Evolutionary conservation across 2,113 vertebrate genomes (phyloP).

Genomic region (Calyptomena viridis): DNA sequence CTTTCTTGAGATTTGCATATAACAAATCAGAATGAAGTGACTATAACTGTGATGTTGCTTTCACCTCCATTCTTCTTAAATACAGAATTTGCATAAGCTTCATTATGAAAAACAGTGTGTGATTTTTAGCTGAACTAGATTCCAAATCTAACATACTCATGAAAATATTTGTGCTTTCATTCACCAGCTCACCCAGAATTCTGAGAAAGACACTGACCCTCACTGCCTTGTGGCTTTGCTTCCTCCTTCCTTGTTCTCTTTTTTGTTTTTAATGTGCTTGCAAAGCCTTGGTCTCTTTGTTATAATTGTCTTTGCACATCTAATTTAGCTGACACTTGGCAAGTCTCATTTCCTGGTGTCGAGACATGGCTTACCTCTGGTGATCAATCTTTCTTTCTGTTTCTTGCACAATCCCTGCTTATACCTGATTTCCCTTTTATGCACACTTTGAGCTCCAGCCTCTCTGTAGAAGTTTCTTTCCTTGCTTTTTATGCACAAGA

Average conservation of each 20-base stretch:
- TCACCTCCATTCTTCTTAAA: neutral
- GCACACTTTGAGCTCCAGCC: neutral
- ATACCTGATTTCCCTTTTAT: neutral
- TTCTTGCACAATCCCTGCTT: neutral
- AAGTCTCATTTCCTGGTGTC: neutral
- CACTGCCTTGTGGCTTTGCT: neutral
- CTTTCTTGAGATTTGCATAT: neutral
- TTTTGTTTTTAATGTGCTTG: neutral
- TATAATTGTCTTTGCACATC: neutral
- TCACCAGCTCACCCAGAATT: neutral
- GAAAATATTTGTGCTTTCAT: neutral
- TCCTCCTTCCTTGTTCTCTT: conserved; percentile 11
- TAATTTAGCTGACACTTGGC: neutral
- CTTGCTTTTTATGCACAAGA: neutral
- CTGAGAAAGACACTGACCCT: neutral
- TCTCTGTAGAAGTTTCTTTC: neutral
- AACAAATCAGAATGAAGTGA: neutral
- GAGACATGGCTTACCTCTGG: neutral
- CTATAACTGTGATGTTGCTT: neutral
- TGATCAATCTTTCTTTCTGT: neutral
- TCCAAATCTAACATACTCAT: neutral
- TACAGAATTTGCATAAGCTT: neutral
- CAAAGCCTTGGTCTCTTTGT: neutral
- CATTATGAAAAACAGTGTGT: neutral
- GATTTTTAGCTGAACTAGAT: neutral